phyloP scores from a whole-genome alignment of 2,888 invertebrate species.

The Harpalus rufipes region DNA sequence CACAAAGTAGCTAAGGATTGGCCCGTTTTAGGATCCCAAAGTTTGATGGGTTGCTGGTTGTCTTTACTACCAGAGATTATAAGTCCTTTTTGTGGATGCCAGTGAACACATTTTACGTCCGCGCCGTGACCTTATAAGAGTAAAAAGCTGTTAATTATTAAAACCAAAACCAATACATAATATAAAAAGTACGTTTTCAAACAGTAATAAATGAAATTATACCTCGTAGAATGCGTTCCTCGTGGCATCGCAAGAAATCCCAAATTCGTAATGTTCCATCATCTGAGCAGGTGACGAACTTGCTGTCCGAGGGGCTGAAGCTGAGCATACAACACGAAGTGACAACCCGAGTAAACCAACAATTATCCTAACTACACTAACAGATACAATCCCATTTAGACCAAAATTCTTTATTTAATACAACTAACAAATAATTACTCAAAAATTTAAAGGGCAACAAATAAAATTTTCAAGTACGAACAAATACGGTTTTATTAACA shows the following conservation, averaged over 20 bases:
- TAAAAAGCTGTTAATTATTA: slow-evolving; percentile 12
- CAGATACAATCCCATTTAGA: slow-evolving; percentile 20
- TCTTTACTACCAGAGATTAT: slow-evolving; percentile 99
- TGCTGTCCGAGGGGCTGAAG: slow-evolving; percentile 99
- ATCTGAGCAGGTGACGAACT: slow-evolving; percentile 99
- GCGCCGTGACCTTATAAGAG: slow-evolving; percentile 90
- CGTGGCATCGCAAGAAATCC: slow-evolving; percentile 98
- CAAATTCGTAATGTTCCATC: slow-evolving; percentile 99
- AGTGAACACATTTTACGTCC: slow-evolving; percentile 99
- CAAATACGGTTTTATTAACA: slow-evolving; percentile 50
- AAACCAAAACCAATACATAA: background rate
- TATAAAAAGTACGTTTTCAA: background rate
- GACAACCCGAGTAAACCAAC: slow-evolving; percentile 59
- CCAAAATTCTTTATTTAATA: slow-evolving; percentile 21
- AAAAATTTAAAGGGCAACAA: slow-evolving; percentile 41
- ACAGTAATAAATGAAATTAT: slow-evolving; percentile 68
- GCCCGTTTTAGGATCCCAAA: slow-evolving; percentile 99
- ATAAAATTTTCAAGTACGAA: slow-evolving; percentile 22
- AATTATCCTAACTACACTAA: slow-evolving; percentile 49
- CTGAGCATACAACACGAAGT: slow-evolving; percentile 78
- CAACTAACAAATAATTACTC: slow-evolving; percentile 25
- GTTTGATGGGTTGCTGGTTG: slow-evolving; percentile 99
- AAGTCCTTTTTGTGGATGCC: slow-evolving; percentile 99
- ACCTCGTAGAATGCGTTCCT: slow-evolving; percentile 95
- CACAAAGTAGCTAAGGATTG: slow-evolving; percentile 95